Evolutionary conservation across 2,888 invertebrate species (phyloP).

Genomic region (Autographa gamma): DNA sequence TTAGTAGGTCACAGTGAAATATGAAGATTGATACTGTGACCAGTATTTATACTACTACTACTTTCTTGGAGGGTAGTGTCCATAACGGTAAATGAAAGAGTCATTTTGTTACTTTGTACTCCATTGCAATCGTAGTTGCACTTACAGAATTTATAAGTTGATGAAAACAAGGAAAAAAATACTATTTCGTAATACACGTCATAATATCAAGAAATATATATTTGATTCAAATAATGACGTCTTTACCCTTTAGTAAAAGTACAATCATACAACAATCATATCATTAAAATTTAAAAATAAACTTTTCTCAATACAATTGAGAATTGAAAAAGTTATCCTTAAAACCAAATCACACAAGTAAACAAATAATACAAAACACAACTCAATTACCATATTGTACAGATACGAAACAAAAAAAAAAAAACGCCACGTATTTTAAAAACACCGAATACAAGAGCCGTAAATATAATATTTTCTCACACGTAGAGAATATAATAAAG

Average conservation of each 20-base stretch:
- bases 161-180: too few species aligned
- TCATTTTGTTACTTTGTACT: too few species aligned
- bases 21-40: neutral
- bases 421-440: conserved; percentile 44
- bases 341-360: neutral
- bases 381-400: conserved; percentile 23
- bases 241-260: too few species aligned
- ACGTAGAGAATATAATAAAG: conserved; percentile 29
- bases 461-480: conserved; percentile 42
- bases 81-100: too few species aligned
- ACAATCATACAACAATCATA: too few species aligned
- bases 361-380: conserved; percentile 25
- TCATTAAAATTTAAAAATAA: too few species aligned
- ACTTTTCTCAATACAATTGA: neutral
- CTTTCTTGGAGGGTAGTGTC: too few species aligned
- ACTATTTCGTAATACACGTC: too few species aligned
- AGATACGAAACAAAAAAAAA: conserved; percentile 24
- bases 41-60: neutral
- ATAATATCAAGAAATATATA: too few species aligned
- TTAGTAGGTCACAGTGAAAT: neutral
- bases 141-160: too few species aligned
- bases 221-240: too few species aligned
- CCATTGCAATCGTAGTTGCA: too few species aligned
- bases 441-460: conserved; percentile 42
- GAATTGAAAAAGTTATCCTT: neutral